Evolutionary conservation across 1,140 invertebrate genomes (phyloP), one percentile per base, ranked within the genome.

Genomic region (Brachionus paranguensis): DNA sequence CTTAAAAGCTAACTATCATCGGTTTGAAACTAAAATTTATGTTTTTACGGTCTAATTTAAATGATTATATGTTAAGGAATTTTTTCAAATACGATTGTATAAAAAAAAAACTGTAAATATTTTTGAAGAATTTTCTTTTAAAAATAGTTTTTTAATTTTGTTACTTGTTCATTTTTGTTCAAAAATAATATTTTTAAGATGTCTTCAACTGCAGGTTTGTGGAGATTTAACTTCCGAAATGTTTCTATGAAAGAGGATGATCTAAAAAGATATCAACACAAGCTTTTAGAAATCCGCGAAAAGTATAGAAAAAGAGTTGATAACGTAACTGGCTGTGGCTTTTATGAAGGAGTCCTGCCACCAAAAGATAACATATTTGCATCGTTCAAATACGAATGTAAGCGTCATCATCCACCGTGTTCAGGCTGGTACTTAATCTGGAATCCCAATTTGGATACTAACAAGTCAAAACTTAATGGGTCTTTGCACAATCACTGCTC

Each of bases 341-440:
- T 81, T 41, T 68, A 81, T 68, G 55, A 24, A n/a, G 78, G 29
- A 45, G 2, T 53, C 12, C 10, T 12, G 1, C 29, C 50, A 3
- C 78, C 78, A 17, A 81, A 64, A 41, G 78, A 81, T 17, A 81
- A 81, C 27, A 47, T 81, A 14, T 81, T 81, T 45, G 78, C 78
- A 4, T 47, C 33, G 8, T 81, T 81, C 27, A 10, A 1, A 60
- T 81, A 20, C 53, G 41, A 60, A 81, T 81, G 78, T 60, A 60
- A 60, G 37, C 53, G 60, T 41, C 78, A 81, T 68, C 78, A 81
- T 45, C 53, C 78, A 41, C 24, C 33, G 20, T 81, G 78, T 17
- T 43, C 53, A 17, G 78, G 78, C 4, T 81, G 78, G 78, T 81
- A 29, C n/a, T 33, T 81, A 33, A 14, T 81, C 17, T 81, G 78